These are phyloP conservation scores for Rhopilema esculentum DNA, from an alignment of 30 jellyfish, hydroid and myxozoan species.

Conservation along the genomic window DNA sequence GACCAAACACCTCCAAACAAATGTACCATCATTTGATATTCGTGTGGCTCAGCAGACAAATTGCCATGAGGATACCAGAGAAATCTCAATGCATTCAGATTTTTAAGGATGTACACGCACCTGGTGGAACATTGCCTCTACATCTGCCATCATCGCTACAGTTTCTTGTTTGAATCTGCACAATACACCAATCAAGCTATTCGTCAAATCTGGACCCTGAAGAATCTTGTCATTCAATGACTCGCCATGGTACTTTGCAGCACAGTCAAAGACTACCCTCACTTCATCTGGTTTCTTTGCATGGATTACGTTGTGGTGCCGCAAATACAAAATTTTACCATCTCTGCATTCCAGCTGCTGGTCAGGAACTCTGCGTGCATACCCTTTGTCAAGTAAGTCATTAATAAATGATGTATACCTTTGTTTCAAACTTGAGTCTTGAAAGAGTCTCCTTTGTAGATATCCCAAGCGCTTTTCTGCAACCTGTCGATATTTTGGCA, in stretches of 20 bases:
- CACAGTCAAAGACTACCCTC: conserved; percentile 72
- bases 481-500: conserved; percentile 36
- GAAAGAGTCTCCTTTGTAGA: conserved; percentile 21
- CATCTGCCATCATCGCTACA: conserved; percentile 68
- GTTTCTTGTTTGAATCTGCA: conserved; percentile 48
- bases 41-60: neutral
- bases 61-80: conserved; percentile 74
- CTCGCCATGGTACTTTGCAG: conserved; percentile 54
- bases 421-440: conserved; percentile 9
- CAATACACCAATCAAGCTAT: conserved; percentile 62
- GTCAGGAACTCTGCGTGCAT: conserved; percentile 49
- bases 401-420: conserved; percentile 40
- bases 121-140: conserved; percentile 73
- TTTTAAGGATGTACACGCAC: conserved; percentile 54
- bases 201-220: conserved; percentile 73
- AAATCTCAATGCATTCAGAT: conserved; percentile 48
- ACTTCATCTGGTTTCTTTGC: conserved; percentile 68
- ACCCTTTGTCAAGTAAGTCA: conserved; percentile 20
- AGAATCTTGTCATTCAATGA: conserved; percentile 50
- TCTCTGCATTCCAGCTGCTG: neutral
- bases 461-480: conserved; percentile 36
- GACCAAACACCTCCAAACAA: conserved; percentile 60
- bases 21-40: conserved; percentile 71
- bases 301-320: conserved; percentile 60
- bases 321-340: conserved; percentile 57